A percentile compares a stretch with the other conserved stretches of the same genome.
phyloP scores from a whole-genome alignment of 2,888 invertebrate genomes.

The Heliconius hortense region DNA sequence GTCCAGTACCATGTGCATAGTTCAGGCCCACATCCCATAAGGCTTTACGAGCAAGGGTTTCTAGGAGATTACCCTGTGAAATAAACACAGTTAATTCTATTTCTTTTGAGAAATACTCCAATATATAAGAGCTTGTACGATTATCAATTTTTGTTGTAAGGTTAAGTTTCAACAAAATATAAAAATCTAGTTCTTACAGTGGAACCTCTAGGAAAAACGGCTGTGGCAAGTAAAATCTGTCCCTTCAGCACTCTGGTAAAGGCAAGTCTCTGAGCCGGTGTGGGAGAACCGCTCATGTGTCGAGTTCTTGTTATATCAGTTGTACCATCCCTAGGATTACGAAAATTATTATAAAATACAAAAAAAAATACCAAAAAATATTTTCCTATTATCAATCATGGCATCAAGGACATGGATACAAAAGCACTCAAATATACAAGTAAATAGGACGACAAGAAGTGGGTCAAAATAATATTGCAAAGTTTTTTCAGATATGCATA shows the following conservation, averaged over 20 bases:
- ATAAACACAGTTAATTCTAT: not conserved
- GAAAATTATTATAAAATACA: not conserved
- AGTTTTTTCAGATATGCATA: no score
- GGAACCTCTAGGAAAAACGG: slow-evolving; percentile 87
- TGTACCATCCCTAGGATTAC: slow-evolving; percentile 86
- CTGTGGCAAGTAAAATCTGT: slow-evolving; percentile 87
- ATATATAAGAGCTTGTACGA: no score
- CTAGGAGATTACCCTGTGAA: slow-evolving; percentile 83
- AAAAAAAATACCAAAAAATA: not conserved
- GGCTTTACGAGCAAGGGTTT: slow-evolving; percentile 88
- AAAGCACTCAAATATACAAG: not conserved
- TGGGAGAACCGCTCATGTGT: slow-evolving; percentile 87
- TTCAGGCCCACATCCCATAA: slow-evolving; percentile 93
- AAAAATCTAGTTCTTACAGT: slow-evolving; percentile 60
- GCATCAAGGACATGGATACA: no score
- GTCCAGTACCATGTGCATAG: slow-evolving; percentile 95
- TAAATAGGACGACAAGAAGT: not conserved
- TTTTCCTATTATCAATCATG: no score
- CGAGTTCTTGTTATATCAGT: slow-evolving; percentile 95
- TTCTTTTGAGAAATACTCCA: no score
- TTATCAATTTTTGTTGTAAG: no score
- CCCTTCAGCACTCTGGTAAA: slow-evolving; percentile 95
- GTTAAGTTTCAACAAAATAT: no score
- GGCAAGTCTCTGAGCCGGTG: slow-evolving; percentile 86
- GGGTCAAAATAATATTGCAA: not conserved